phyloP scores from a whole-genome alignment of 2,113 vertebrate species.

The Thinocorus orbignyianus region DNA sequence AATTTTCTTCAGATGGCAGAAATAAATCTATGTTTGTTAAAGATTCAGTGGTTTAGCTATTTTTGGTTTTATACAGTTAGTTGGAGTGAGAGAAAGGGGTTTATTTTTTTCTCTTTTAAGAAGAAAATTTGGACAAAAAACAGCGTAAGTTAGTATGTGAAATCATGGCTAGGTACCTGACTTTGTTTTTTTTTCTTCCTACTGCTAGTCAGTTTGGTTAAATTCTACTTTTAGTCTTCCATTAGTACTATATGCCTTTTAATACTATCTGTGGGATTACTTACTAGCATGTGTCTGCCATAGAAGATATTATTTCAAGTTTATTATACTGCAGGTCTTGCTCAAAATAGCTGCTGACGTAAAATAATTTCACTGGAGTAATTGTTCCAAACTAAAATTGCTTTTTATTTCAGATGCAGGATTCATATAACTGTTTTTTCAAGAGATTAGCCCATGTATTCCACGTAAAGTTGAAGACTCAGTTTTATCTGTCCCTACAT shows the following conservation, averaged over 20 bases:
- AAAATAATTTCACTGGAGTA: neutral
- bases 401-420: neutral
- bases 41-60: neutral
- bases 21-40: neutral
- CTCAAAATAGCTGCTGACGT: neutral
- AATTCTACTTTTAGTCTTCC: neutral
- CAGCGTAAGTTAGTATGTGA: accelerated
- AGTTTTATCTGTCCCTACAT: neutral
- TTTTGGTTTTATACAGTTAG: neutral
- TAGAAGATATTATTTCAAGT: neutral
- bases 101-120: neutral
- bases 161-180: neutral
- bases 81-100: neutral
- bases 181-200: neutral
- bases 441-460: neutral
- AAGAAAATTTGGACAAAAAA: neutral
- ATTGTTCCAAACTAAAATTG: neutral
- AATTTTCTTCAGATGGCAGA: neutral
- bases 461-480: neutral
- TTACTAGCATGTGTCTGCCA: neutral
- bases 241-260: neutral
- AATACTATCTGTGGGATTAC: neutral
- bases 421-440: neutral
- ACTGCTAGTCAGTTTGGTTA: neutral
- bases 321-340: neutral